Evolutionary conservation across 2,888 invertebrate genomes (phyloP), one percentile per base, ranked within the genome.

Genomic region (Microchrysa polita): DNA sequence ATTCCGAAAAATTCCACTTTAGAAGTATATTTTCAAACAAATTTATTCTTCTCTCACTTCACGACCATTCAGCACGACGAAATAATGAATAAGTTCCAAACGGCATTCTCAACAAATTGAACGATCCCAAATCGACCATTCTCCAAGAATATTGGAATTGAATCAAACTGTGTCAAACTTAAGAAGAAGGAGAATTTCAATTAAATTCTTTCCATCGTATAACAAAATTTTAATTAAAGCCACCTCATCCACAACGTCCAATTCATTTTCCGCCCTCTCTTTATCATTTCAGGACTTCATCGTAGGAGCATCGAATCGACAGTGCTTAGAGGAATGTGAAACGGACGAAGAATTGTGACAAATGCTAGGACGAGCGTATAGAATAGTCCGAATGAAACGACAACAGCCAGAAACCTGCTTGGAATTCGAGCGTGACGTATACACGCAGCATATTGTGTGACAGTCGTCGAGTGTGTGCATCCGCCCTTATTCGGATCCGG

Each of bases 181-280:
- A 61, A 61, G 61, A 61, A 61, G 61, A 61, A 40, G 14, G 9
- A 48, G 23, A 65, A n/a, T 65, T 65, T 44, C 65, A 65, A 65
- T 65, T 65, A 65, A 65, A 65, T 48, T 65, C 65, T 20, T 48
- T 65, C 48, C 65, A 44, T 65, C 48, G 48, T 48, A 34, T 65
- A 16, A 48, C 44, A 65, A 65, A 34, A 65, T 65, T 65, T 65
- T 65, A 65, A 65, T 65, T 65, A 65, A 65, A 65, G 65, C 22
- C 20, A 61, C 34, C 65, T 34, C 48, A 22, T 65, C 65, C 20
- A n/a, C n/a, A 5, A 14, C 48, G n/a, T 48, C 65, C 12, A 44
- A 22, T 40, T 65, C 9, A 65, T 48, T 65, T 65, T 65, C 22
- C 20, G n/a, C 7, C 65, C 42, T 65, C n/a, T 65, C 65, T 22